Evolutionary conservation across 2,113 vertebrate species (phyloP), one percentile per base, ranked within the genome.

Genomic region (Micromys minutus): DNA sequence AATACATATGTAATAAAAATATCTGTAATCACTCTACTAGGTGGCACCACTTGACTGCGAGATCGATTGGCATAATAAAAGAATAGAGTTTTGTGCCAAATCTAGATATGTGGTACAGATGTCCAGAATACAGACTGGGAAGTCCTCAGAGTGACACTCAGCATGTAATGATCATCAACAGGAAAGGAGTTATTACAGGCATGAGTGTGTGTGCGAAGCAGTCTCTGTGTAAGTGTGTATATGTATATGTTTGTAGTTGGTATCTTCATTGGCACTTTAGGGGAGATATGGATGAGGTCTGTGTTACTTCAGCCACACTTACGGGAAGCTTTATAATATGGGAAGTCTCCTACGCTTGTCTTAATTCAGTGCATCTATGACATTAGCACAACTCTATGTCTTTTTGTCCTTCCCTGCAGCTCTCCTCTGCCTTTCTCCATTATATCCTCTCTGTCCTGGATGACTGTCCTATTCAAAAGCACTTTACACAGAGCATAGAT

Each of bases 21-120:
- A 39, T 10, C 80, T 87, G 19, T 81, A 86, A 80, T 77, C 34
- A 69, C 90, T 90, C 55, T 61, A 45, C 59, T 89, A 55, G 65
- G 21, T 93, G 55, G 55, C 59, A 15, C 12, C 34, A 36, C 45
- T 72, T 80, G 83, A 89, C 83, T 71, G 39, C 84, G 47, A 95
- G 69, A 45, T 50, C 17, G 77, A 19, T 47, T 84, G 89, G 59
- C 5, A 12, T 39, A 36, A 76, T 80, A 39, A 42, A 87, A 77
- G 34, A 71, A 87, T 69, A 39, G 7, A 84, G 39, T 39, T 95
- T 94, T 81, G 47, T 45, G 80, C 42, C 52, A 94, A 47, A 76
- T 65, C 80, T 81, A 45, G 16, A 34, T 63, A 52, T 83, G 55
- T 87, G 50, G 17, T 83, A n/a, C 36, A 55, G 69, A 39, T 72